phyloP scores from a whole-genome alignment of 2,888 invertebrate species.

The Sialis fuliginosa region DNA sequence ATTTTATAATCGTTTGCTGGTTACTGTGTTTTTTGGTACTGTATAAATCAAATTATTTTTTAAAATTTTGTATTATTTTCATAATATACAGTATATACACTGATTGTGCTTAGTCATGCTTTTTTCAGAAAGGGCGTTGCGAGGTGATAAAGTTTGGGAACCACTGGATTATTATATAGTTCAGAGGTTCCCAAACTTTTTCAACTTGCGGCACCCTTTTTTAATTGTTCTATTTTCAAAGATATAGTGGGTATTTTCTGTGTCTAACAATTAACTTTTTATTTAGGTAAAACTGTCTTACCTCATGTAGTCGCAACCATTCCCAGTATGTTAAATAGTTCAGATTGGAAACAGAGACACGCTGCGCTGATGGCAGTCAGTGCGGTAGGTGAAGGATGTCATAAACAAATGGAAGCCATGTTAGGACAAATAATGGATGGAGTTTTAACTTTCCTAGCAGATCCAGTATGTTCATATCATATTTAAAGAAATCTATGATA shows the following conservation, averaged over 20 bases:
- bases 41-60: no score
- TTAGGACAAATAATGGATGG: slow-evolving; percentile 85
- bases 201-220: no score
- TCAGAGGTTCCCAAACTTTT: no score
- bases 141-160: no score
- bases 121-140: no score
- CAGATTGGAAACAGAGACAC: slow-evolving; percentile 79
- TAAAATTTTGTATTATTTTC: no score
- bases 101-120: no score
- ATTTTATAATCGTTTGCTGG: no score
- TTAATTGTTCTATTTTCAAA: no score
- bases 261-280: slow-evolving; percentile 10
- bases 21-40: no score
- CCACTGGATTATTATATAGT: no score
- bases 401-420: slow-evolving; percentile 93
- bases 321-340: slow-evolving; percentile 68
- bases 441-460: slow-evolving; percentile 68
- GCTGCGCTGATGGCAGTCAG: slow-evolving; percentile 98
- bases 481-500: not conserved
- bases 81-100: no score
- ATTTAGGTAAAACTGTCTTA: slow-evolving; percentile 52
- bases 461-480: slow-evolving; percentile 43
- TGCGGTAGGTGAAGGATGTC: slow-evolving; percentile 96
- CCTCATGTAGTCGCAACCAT: slow-evolving; percentile 74
- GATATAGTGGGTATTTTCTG: slow-evolving; percentile 8